Conservation (phyloP, 1,140 invertebrate species). For the Bursaphelenchus mucronatus region DNA sequence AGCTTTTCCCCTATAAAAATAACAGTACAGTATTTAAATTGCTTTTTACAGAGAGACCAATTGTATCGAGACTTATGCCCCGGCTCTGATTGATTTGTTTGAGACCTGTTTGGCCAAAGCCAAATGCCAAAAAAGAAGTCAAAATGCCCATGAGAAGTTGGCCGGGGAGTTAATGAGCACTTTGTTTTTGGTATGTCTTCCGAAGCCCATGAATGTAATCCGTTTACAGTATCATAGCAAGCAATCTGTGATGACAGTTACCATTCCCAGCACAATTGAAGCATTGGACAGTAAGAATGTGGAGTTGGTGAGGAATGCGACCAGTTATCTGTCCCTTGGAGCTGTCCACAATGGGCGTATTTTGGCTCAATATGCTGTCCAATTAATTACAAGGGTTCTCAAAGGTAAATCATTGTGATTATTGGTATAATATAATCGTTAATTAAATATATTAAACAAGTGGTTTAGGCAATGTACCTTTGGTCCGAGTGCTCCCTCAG, state of each 20-base stretch:
- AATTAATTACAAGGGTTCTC: slow-evolving; percentile 81
- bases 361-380: slow-evolving; percentile 77
- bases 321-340: slow-evolving; percentile 83
- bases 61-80: slow-evolving; percentile 77
- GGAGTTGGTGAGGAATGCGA: slow-evolving; percentile 80
- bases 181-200: slow-evolving; percentile 77
- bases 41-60: slow-evolving; percentile 72
- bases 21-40: background rate
- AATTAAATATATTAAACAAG: too few relatives aligned
- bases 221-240: slow-evolving; percentile 76
- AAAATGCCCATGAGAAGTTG: slow-evolving; percentile 90
- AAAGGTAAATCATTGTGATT: slow-evolving; percentile 63
- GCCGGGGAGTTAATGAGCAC: slow-evolving; percentile 86
- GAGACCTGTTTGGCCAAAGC: slow-evolving; percentile 77
- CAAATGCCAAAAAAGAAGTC: slow-evolving; percentile 67
- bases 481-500: slow-evolving; percentile 78
- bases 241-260: slow-evolving; percentile 76
- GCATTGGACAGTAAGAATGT: slow-evolving; percentile 82
- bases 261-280: slow-evolving; percentile 81
- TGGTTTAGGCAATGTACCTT: slow-evolving; percentile 71
- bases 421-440: too few relatives aligned
- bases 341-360: slow-evolving; percentile 81
- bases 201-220: slow-evolving; percentile 19
- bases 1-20: slow-evolving; percentile 11
- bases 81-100: slow-evolving; percentile 74